Percentiles rank a stretch among this genome's conserved stretches.
phyloP scores from a whole-genome alignment of 2,888 invertebrate genomes.

The Cepaea hortensis region DNA sequence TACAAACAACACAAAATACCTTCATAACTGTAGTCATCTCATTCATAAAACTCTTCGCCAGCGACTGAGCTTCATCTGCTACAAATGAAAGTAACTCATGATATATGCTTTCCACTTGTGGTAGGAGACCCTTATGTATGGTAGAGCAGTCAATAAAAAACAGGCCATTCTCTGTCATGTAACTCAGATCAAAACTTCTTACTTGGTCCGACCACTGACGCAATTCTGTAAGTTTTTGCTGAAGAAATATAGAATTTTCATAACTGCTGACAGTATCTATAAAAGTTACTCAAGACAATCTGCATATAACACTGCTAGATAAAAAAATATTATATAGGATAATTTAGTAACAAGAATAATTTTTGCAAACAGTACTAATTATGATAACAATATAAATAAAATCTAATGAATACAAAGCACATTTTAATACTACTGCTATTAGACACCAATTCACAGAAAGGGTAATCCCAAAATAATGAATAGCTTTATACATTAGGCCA shows the following conservation, averaged over 20 bases:
- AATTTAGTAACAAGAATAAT: too few species aligned
- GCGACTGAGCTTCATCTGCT: conserved; percentile 66
- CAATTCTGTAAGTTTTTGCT: conserved; percentile 75
- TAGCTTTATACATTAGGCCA: too few species aligned
- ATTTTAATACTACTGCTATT: too few species aligned
- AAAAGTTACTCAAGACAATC: too few species aligned
- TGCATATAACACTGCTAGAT: too few species aligned
- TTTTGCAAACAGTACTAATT: too few species aligned
- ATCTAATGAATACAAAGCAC: too few species aligned
- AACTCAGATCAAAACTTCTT: conserved; percentile 70
- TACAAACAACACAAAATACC: conserved; percentile 55
- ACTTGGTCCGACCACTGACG: conserved; percentile 74
- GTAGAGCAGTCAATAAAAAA: conserved; percentile 71
- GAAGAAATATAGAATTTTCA: conserved; percentile 36
- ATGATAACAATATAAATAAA: too few species aligned
- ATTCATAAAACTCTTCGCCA: conserved; percentile 68
- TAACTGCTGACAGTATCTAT: too few species aligned
- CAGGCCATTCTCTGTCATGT: conserved; percentile 71
- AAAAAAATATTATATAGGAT: too few species aligned
- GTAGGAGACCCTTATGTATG: conserved; percentile 70
- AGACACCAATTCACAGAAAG: too few species aligned
- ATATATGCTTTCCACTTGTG: conserved; percentile 70
- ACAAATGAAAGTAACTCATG: conserved; percentile 72
- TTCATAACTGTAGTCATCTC: conserved; percentile 68
- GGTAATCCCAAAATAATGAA: too few species aligned